phyloP scores from a whole-genome alignment of 1,140 invertebrate species.

The Calosoma granatense region DNA sequence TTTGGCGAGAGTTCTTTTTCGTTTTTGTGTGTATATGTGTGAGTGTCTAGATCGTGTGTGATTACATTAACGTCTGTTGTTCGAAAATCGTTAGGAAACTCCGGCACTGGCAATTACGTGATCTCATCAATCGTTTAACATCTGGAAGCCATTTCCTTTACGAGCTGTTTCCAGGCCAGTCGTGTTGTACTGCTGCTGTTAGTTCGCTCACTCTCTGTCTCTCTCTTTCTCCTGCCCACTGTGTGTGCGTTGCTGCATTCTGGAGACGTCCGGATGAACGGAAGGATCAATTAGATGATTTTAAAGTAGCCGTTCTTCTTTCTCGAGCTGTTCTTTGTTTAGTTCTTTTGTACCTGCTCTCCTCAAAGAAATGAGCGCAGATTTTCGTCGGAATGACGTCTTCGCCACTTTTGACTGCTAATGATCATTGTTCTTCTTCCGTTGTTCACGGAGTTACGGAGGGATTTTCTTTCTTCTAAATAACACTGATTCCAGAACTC shows the following conservation, averaged over 20 bases:
- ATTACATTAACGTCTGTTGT: neutral
- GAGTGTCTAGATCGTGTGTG: neutral
- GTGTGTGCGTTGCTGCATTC: neutral
- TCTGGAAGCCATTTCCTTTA: constrained; percentile 7
- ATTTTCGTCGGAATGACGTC: neutral
- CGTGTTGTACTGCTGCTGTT: neutral
- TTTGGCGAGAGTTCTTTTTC: too few species aligned
- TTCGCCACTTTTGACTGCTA: neutral
- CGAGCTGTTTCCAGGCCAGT: neutral
- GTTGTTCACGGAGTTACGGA: too few species aligned
- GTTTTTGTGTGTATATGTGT: neutral
- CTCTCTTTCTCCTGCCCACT: too few species aligned
- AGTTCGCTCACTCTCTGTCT: too few species aligned
- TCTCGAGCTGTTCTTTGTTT: neutral
- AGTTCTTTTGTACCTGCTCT: constrained; percentile 1
- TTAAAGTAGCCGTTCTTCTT: constrained; percentile 4
- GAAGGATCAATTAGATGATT: constrained; percentile 1
- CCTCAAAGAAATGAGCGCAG: neutral
- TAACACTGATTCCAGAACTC: too few species aligned
- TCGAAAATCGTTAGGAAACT: constrained; percentile 5
- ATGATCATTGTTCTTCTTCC: neutral
- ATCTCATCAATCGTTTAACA: constrained; percentile 8
- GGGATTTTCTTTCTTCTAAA: too few species aligned
- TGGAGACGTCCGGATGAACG: neutral
- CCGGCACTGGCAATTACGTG: neutral